A percentile compares a stretch with the other conserved stretches of the same genome.
phyloP scores from a whole-genome alignment of 2,113 vertebrate genomes.

The Salvelinus fontinalis region DNA sequence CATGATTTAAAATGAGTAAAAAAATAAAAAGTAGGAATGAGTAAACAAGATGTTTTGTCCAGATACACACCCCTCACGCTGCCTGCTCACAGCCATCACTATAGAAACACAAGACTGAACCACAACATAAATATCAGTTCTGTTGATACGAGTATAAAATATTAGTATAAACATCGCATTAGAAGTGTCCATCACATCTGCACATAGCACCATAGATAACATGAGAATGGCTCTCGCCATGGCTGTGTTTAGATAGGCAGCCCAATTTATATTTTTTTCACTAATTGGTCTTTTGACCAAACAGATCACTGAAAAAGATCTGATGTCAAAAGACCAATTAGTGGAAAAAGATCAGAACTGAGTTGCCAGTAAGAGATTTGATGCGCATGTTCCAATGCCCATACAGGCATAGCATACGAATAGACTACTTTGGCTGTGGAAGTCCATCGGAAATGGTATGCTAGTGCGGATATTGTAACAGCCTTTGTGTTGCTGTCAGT shows the following conservation, averaged over 20 bases:
- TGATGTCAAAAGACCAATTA: no score
- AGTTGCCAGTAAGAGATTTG: no score
- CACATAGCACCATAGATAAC: slow-evolving; percentile 58
- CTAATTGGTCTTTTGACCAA: no score
- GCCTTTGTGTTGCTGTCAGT: slow-evolving; percentile 47
- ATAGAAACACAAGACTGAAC: slow-evolving; percentile 26
- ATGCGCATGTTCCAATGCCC: no score
- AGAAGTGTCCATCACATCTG: slow-evolving; percentile 53
- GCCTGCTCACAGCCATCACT: slow-evolving; percentile 46
- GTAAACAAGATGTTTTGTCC: slow-evolving; percentile 51
- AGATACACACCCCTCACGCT: slow-evolving; percentile 50
- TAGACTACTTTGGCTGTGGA: no score
- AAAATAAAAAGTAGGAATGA: slow-evolving; percentile 37
- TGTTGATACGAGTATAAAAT: slow-evolving; percentile 43
- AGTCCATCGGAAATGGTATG: no score
- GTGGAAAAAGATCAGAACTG: no score
- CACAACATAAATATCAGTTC: slow-evolving; percentile 35
- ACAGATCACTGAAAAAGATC: no score
- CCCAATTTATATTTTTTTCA: no score
- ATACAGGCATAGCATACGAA: no score
- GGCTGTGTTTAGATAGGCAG: no score
- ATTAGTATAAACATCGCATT: slow-evolving; percentile 39
- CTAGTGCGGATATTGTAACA: slow-evolving; percentile 41
- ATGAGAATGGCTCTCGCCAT: slow-evolving; percentile 53
- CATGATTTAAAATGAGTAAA: slow-evolving; percentile 50